Percentiles rank a stretch among this genome's conserved stretches.
Conservation (phyloP, 37 sponge, comb jelly and placozoan genomes). For the Cladorhizidae sp. region DNA sequence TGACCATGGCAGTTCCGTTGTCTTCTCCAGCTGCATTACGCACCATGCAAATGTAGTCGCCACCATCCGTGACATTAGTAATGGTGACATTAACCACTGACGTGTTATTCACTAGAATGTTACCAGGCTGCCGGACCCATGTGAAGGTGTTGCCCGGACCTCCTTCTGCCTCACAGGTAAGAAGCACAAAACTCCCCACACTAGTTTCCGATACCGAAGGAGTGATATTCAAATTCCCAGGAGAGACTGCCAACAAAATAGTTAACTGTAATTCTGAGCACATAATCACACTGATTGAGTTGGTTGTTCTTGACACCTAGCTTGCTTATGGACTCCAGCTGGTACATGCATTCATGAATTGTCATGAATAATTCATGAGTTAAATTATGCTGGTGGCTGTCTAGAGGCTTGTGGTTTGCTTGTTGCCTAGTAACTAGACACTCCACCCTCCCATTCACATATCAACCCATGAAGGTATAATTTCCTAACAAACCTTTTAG, state of each 20-base stretch:
- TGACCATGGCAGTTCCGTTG: not conserved
- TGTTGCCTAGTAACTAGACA: no score
- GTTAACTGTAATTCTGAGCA: no score
- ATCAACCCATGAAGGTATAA: no score
- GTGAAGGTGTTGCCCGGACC: conserved; percentile 47
- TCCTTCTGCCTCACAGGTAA: conserved; percentile 59
- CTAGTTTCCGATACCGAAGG: not conserved
- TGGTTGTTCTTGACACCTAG: no score
- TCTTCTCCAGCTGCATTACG: conserved; percentile 65
- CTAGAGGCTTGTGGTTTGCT: no score
- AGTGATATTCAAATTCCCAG: not conserved
- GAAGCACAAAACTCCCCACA: not conserved
- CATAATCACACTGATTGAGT: no score
- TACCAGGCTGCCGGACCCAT: conserved; percentile 14
- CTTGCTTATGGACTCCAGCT: no score
- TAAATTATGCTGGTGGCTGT: no score
- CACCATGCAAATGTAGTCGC: conserved; percentile 58
- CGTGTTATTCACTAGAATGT: not conserved
- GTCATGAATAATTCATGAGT: no score
- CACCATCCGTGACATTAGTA: conserved; percentile 30
- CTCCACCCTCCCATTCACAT: no score
- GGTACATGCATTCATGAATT: no score
- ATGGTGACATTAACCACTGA: not conserved
- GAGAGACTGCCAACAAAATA: conserved; percentile 12
- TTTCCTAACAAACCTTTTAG: no score